Evolutionary conservation across 2,888 invertebrate species (phyloP).

Genomic region (Hololepta plana): DNA sequence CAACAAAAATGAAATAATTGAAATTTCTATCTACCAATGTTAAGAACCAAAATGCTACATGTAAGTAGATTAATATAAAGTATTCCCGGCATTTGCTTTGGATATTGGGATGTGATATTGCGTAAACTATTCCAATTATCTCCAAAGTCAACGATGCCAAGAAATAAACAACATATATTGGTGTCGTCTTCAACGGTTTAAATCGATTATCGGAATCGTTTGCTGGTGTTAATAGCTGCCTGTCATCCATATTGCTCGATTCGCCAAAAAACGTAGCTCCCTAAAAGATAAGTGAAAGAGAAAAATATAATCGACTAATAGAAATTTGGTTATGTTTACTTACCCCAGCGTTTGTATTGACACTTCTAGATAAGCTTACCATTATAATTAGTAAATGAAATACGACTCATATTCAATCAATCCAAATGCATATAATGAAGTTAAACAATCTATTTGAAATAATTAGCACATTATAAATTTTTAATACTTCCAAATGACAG

Average conservation of each 20-base stretch:
- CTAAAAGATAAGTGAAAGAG: too few relatives aligned
- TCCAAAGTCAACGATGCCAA: slow-evolving; percentile 19
- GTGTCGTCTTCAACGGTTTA: slow-evolving; percentile 21
- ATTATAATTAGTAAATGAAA: slow-evolving; percentile 11
- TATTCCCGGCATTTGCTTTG: slow-evolving; percentile 34
- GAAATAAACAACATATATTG: slow-evolving; percentile 19
- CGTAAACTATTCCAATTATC: slow-evolving; percentile 22
- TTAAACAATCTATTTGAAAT: too few relatives aligned
- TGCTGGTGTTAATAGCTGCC: slow-evolving; percentile 22
- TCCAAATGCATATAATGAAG: too few relatives aligned
- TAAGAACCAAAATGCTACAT: slow-evolving; percentile 37
- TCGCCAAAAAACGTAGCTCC: slow-evolving; percentile 28
- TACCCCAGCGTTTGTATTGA: slow-evolving; percentile 15
- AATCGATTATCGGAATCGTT: slow-evolving; percentile 24
- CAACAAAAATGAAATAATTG: too few relatives aligned
- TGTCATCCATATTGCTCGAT: slow-evolving; percentile 24
- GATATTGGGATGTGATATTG: slow-evolving; percentile 23
- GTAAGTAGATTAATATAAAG: slow-evolving; percentile 37
- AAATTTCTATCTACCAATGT: slow-evolving; percentile 29
- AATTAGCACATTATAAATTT: too few relatives aligned
- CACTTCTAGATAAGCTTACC: slow-evolving; percentile 17
- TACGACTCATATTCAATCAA: too few relatives aligned
- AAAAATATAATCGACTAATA: slow-evolving; percentile 2
- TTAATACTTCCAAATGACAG: too few relatives aligned
- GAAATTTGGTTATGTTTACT: slow-evolving; percentile 8